phyloP scores from a whole-genome alignment of 2,888 invertebrate genomes.

The Pantelozetes paolii region DNA sequence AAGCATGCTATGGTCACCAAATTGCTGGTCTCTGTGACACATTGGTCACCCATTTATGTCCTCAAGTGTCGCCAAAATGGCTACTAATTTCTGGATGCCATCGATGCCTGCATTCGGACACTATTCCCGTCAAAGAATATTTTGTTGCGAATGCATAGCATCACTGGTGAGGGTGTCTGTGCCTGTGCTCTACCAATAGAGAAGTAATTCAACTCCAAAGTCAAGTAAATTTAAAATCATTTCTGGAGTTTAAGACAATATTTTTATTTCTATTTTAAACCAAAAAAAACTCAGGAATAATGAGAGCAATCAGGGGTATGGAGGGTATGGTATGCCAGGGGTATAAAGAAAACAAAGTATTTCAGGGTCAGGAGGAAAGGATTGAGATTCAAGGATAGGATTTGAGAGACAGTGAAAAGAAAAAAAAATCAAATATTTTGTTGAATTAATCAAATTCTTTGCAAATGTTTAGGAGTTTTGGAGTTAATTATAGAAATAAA shows the following conservation, averaged over 20 bases:
- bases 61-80: background rate
- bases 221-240: background rate
- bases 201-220: constrained; percentile 22
- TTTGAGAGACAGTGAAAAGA: too few species aligned
- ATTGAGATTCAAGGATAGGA: too few species aligned
- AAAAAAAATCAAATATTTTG: too few species aligned
- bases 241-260: background rate
- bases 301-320: too few species aligned
- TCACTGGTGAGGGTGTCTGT: background rate
- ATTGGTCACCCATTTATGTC: background rate
- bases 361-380: too few species aligned
- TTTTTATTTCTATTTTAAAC: background rate
- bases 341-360: too few species aligned
- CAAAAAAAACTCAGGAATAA: background rate
- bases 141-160: constrained; percentile 8
- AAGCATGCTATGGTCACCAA: background rate
- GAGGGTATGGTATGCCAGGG: too few species aligned
- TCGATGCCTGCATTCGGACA: background rate
- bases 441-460: too few species aligned
- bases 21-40: background rate
- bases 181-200: constrained; percentile 17
- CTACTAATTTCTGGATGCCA: constrained; percentile 29
- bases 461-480: too few species aligned
- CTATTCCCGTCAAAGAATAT: background rate
- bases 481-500: too few species aligned